Evolutionary conservation across 2,113 vertebrate species (phyloP).

Genomic region (Odocoileus virginianus): DNA sequence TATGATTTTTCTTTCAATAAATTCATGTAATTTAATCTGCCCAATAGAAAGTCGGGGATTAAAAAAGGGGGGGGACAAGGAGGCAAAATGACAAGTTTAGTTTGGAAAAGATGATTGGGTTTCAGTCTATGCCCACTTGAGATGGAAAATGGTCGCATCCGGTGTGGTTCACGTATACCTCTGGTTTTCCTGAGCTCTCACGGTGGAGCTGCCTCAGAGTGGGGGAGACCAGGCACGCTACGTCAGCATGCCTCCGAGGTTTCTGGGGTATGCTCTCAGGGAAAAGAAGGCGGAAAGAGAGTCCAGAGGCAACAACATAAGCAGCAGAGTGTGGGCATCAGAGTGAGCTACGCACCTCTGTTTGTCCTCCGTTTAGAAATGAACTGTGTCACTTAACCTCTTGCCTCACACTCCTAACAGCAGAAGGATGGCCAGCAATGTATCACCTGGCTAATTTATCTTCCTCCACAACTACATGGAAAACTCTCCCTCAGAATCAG

Average conservation of each 20-base stretch:
- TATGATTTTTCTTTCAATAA: slow-evolving; percentile 17
- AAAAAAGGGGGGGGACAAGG: neutral
- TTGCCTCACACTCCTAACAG: neutral
- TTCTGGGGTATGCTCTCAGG: neutral
- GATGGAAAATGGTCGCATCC: neutral
- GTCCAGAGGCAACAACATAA: fast-evolving
- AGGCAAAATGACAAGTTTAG: neutral
- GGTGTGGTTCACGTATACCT: neutral
- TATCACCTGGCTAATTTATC: neutral
- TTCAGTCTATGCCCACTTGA: neutral
- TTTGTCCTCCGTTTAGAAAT: neutral
- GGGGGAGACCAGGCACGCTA: fast-evolving
- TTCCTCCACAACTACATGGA: neutral
- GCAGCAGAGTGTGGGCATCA: too few relatives aligned
- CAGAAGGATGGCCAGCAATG: neutral
- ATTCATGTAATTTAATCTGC: slow-evolving; percentile 18
- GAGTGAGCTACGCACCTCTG: too few relatives aligned
- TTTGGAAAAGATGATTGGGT: neutral
- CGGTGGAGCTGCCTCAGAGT: fast-evolving
- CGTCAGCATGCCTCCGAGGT: neutral
- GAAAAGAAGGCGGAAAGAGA: too few relatives aligned
- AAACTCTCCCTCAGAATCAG: neutral
- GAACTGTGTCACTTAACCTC: neutral
- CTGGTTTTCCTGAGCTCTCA: fast-evolving
- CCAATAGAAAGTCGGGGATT: neutral